Evolutionary conservation across 1,140 invertebrate species (phyloP), one percentile per base, ranked within the genome.

Genomic region (Semibalanus balanoides): DNA sequence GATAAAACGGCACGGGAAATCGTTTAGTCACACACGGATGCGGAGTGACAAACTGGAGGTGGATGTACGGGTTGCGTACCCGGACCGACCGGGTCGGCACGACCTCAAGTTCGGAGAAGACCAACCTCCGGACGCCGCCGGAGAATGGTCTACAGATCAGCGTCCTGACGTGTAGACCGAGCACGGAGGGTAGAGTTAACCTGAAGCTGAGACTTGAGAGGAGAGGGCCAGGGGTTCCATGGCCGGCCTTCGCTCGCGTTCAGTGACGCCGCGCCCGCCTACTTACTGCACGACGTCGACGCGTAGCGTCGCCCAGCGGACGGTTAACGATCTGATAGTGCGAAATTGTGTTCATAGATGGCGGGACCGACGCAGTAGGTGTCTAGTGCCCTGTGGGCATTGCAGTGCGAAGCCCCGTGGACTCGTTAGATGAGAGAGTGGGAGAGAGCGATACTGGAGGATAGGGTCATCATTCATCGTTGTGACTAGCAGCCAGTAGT

Each of bases 61-160:
- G 75, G 79, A 78, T 94, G 31, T 94, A 94, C 83, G 92, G 93
- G 78, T 90, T 89, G 22, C 92, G 83, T 92, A 91, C 82, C 85
- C 84, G 74, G 86, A 86, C n/a, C n/a, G n/a, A n/a, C n/a, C 84
- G 84, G 29, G 80, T 78, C n/a, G 80, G 79, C 72, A 76, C 79
- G 17, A 83, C 79, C 19, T 83, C 79, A 25, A 82, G 77, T 43
- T 84, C 84, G 72, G 88, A 89, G 79, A 88, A 88, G 81, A 87
- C 86, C 74, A 86, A 86, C 25, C 82, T 88, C 22, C 80, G n/a
- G n/a, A n/a, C 88, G 73, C 84, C 85, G 76, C 80, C 79, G 0
- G 81, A 82, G 30, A 73, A 75, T 30, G 35, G 74, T n/a, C n/a
- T n/a, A n/a, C n/a, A n/a, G n/a, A n/a, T n/a, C n/a, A n/a, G n/a